phyloP scores from a whole-genome alignment of 2,797 vertebrate species.

The Eupleurogrammus muticus region DNA sequence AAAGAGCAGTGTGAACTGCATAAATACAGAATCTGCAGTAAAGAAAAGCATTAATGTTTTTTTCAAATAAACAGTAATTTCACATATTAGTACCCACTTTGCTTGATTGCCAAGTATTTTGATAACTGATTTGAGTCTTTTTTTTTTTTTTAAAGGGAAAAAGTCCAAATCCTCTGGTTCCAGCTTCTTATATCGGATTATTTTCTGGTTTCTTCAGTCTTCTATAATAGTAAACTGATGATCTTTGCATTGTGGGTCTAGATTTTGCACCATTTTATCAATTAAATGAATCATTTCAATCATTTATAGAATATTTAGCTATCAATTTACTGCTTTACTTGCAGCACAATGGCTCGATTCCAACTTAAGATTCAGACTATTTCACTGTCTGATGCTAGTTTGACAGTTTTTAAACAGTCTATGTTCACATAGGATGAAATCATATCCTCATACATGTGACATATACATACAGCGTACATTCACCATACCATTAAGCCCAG shows the following conservation, averaged over 20 bases:
- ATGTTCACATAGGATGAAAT: slow-evolving; percentile 4
- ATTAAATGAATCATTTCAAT: no score
- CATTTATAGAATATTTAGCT: no score
- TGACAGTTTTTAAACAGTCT: slow-evolving; percentile 11
- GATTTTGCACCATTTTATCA: no score
- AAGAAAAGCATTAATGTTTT: background rate
- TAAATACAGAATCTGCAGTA: background rate
- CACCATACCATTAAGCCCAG: background rate
- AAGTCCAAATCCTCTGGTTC: no score
- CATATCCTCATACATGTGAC: background rate
- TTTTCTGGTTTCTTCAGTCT: no score
- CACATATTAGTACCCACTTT: background rate
- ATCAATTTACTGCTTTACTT: no score
- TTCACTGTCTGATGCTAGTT: slow-evolving; percentile 3
- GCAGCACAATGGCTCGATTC: background rate
- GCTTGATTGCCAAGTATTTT: background rate
- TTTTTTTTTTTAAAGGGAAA: no score
- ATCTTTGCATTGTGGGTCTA: no score
- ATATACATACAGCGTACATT: background rate
- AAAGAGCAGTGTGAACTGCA: background rate
- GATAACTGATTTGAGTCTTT: no score
- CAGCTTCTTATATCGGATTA: no score
- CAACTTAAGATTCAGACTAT: background rate
- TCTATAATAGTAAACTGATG: no score
- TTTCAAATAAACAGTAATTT: background rate